Percentiles rank a stretch among this genome's conserved stretches.
Evolutionary conservation across 2,797 vertebrate genomes (phyloP).

Genomic region (Hydrophis major): DNA sequence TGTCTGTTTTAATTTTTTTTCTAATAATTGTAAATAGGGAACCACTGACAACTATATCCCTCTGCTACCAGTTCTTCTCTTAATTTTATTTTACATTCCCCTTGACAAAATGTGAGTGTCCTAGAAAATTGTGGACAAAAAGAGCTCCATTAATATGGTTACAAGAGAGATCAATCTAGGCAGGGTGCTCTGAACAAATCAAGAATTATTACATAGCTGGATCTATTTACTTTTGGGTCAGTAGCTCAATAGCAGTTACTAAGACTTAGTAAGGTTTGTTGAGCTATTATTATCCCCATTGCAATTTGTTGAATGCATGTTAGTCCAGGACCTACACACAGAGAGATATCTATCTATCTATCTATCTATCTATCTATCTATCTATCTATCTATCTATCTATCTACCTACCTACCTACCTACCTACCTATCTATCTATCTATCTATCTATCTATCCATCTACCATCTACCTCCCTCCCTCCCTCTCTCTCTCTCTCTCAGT

Average conservation of each 20-base stretch:
- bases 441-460: too few relatives aligned
- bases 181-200: not conserved
- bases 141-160: not conserved
- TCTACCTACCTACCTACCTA: too few relatives aligned
- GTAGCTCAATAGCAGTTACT: not conserved
- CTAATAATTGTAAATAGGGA: not conserved
- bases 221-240: not conserved
- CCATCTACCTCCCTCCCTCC: too few relatives aligned
- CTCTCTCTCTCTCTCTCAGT: too few relatives aligned
- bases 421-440: too few relatives aligned
- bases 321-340: not conserved
- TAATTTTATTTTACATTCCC: not conserved
- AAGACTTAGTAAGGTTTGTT: not conserved
- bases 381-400: too few relatives aligned
- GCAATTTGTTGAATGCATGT: not conserved
- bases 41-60: not conserved
- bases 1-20: not conserved
- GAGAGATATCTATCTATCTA: too few relatives aligned
- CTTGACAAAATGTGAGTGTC: not conserved
- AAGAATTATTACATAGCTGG: not conserved
- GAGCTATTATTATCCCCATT: not conserved
- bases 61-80: not conserved
- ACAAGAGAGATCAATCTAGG: not conserved
- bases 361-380: too few relatives aligned
- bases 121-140: not conserved